Conservation (phyloP, 2,797 vertebrate genomes). For the Acanthornis magna region DNA sequence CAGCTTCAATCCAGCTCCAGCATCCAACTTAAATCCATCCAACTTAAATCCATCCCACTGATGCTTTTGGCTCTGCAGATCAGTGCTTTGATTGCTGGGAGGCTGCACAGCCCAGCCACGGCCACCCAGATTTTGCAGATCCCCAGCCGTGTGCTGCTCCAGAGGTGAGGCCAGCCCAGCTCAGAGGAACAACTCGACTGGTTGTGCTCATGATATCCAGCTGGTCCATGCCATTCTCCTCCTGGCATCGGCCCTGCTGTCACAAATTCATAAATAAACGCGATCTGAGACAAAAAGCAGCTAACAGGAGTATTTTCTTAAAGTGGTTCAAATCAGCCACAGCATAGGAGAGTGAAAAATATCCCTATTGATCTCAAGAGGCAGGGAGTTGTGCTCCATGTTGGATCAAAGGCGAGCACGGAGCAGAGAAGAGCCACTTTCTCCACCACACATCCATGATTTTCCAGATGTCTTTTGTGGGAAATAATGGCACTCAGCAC, state of each 20-base stretch:
- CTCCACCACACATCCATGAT: background rate
- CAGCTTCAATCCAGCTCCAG: background rate
- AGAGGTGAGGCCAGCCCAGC: background rate
- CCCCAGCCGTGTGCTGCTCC: background rate
- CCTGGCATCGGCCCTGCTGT: slow-evolving; percentile 10
- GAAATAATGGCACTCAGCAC: slow-evolving; percentile 50
- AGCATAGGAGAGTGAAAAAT: background rate
- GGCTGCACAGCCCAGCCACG: background rate
- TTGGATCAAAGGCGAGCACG: slow-evolving; percentile 58
- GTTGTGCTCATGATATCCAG: background rate
- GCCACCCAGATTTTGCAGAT: background rate
- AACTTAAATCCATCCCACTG: background rate
- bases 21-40: background rate
- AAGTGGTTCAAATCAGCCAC: slow-evolving; percentile 31
- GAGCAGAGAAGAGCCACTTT: slow-evolving; percentile 56
- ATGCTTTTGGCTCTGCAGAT: background rate
- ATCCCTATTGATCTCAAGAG: slow-evolving; percentile 46
- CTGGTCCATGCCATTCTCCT: slow-evolving; percentile 30
- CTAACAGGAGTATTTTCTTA: background rate
- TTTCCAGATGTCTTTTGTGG: slow-evolving; percentile 58
- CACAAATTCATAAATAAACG: slow-evolving; percentile 56
- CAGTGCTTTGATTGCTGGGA: background rate
- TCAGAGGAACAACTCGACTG: background rate
- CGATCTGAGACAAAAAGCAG: background rate
- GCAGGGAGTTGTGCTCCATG: slow-evolving; percentile 39